Evolutionary conservation across 2,888 invertebrate species (phyloP).

Genomic region (Monoplex corrugatus): DNA sequence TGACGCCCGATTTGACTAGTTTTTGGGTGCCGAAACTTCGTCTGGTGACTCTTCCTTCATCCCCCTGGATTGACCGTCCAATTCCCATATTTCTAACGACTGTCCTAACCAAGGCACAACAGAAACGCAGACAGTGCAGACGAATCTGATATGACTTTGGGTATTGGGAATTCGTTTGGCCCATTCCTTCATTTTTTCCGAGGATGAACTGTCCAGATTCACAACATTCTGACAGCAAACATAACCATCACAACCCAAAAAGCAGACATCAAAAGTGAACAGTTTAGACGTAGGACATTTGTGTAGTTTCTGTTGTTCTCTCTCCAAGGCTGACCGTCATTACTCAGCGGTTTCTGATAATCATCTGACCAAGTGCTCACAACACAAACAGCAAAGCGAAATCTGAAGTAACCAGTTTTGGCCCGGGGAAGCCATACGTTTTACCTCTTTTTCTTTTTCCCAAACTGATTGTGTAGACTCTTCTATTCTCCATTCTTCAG

Average conservation of each 20-base stretch:
- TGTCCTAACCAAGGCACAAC: neutral
- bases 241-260: neutral
- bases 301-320: neutral
- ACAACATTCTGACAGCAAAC: neutral
- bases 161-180: neutral
- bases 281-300: neutral
- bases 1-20: neutral
- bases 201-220: neutral
- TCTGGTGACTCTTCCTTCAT: neutral
- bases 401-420: neutral
- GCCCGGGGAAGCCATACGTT: neutral
- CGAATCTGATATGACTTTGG: neutral
- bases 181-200: neutral
- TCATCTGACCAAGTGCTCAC: neutral
- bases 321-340: neutral
- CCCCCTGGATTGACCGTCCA: neutral
- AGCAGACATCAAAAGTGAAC: neutral
- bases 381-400: neutral
- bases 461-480: neutral
- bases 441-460: neutral
- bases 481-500: neutral
- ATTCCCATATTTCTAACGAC: neutral
- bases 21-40: too few relatives aligned
- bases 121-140: neutral
- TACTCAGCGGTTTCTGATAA: neutral